Base-by-base conservation (phyloP, 2,113 vertebrate species). In the Notechis scutatus region DNA sequence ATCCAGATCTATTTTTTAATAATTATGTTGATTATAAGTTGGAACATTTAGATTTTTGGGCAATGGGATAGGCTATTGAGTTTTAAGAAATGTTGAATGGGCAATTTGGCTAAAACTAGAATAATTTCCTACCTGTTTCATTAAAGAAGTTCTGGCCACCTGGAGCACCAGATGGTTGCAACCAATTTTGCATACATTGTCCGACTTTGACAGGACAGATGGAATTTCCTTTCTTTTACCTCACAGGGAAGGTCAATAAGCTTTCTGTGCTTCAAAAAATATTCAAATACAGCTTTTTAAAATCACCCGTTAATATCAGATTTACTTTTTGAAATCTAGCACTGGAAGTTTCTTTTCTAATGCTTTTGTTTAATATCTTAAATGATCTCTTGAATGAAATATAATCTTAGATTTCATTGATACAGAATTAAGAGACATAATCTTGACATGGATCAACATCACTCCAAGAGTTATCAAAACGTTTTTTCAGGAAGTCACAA, bases 111-210 rank as follows among this genome's bases (percentile, higher is more conserved):
- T 90, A 90, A 93, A 90, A 90, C 86, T 87, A 86, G 56, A 61
- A 90, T 86, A 21, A 34, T 90, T 69, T 52, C 96, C 93, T 95
- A 90, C 93, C 94, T 95, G 95, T 89, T 93, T 96, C 93, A 94
- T 96, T 96, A 96, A 96, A 95, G 94, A 74, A 96, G 93, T 81
- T 0, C 93, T 96, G 94, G 94, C 96, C 96, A 95, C 96, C 96
- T 97, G 96, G 95, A 95, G 85, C 90, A 95, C 95, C 97, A 97
- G 96, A 97, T 97, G 97, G 97, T 92, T 95, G 93, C 93, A 95
- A 86, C 95, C 94, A 96, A 94, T 95, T 88, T 96, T 92, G 94
- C 89, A 95, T 96, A 93, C 94, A 81, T 95, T 96, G 96, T 95
- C 96, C 95, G 94, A 96, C 92, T 96, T 96, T 93, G 94, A 93